Base-by-base conservation (phyloP, 2,113 vertebrate genomes). In the Sclerurus mexicanus region DNA sequence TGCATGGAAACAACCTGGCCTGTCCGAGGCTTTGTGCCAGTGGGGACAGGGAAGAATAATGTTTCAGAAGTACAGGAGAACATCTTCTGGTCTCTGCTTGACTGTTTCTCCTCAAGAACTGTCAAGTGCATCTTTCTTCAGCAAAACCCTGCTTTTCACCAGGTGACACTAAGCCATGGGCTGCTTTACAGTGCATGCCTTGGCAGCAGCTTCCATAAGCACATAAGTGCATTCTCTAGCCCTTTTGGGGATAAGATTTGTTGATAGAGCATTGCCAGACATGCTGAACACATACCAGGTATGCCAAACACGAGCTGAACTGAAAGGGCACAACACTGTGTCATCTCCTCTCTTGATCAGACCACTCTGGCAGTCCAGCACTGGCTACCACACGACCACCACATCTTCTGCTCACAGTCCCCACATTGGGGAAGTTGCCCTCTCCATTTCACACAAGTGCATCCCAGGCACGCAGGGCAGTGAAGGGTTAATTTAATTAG, bases 401-500 rank as follows among this genome's bases (percentile, higher is more conserved):
- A 85, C 33, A 46, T 75, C 7, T 72, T 77, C 44, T 55, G 60
- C 55, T 69, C 56, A 24, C 46, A 68, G 52, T 76, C 52, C 46
- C 79, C 85, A 84, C 77, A 12, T 0, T 72, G 89, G 44, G 81
- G 59, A 86, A 81, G 71, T 63, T 74, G 25, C 85, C 76, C 79
- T 95, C 92, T 97, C 84, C 64, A 87, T 94, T 95, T 95, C 95
- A 96, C 55, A 80, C 33, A 59, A 95, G 68, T 90, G 66, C 80
- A 96, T 55, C 69, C 71, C 86, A 93, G 89, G 90, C 93, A 93
- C 3, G 14, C 52, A 80, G 91, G 82, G 76, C 87, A 98, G 60
- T 90, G 89, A 97, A 97, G 93, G 78, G 97, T 97, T 98, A 98
- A 97, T 97, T 97, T 97, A 98, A 97, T 98, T 97, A 97, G 95